Base-by-base conservation (phyloP, 2,888 invertebrate genomes). In the Drosophila sordidula region DNA sequence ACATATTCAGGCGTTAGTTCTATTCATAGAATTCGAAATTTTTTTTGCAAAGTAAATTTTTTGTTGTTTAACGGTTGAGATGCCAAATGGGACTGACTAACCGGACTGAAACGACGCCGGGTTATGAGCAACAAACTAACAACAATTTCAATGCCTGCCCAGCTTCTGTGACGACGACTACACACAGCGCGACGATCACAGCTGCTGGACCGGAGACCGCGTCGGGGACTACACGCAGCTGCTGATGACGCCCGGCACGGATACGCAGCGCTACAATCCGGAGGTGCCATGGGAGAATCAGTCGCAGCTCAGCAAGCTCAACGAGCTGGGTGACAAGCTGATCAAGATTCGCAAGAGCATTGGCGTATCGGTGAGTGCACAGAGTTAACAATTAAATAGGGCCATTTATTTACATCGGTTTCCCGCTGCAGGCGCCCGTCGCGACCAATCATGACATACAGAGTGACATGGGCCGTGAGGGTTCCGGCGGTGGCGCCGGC, bases 141-240 rank as follows among this genome's bases (percentile, higher is more conserved):
- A 78, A 12, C 54, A 63, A 39, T 57, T 49, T 14, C 5, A 4
- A 16, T 1, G 6, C 25, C 39, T 1, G 11, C 1, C 1, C 3
- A 92, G 92, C 72, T 87, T 91, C 68, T 92, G 92, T 58, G 90
- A 91, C 58, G 92, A 92, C 70, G 92, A 92, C 32, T 91, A 91
- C 51, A 90, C 91, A 55, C 90, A 91, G 70, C 74, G 78, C 22
- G 88, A 87, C 58, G 91, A 92, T 87, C 90, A 84, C 63, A 87
- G 91, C 75, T 92, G 92, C 83, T 92, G 92, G 92, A 92, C 91
- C 66, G 92, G 92, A 70, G 92, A 92, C 70, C 91, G 91, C 14
- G 73, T 92, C 34, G 92, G 92, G 8, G 92, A 92, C 64, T 92
- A 92, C 64, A 90, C 90, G 9, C 92, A 92, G 76, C 80, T 91